Evolutionary conservation across 1,140 invertebrate species (phyloP), one percentile per base, ranked within the genome.

Genomic region (Nilaparvata lugens): DNA sequence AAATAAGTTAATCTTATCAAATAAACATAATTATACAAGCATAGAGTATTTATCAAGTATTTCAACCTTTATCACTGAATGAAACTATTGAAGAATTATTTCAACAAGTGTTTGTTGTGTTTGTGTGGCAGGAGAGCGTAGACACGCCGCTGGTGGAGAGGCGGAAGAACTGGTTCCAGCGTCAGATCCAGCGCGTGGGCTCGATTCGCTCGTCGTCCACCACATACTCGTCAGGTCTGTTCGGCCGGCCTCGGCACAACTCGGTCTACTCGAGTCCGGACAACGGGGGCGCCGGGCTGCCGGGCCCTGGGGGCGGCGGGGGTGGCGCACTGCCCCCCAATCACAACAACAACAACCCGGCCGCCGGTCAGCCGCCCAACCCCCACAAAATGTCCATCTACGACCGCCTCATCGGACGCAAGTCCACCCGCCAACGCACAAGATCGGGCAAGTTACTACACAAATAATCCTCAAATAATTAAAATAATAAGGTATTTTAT

Each of bases 111-210:
- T n/a, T 28, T 28, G 25, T 28, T 28, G 25, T 28, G 25, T 28
- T n/a, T 28, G 25, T 28, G 42, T 68, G 68, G 23, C 67, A 92
- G 88, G 89, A 91, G 73, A 91, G 89, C 69, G 89, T 93, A 0
- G 89, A 91, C 66, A 91, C 89, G 0, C 89, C 89, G 1, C 76
- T 93, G 65, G 88, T 89, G 7, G 87, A 91, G 67, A 71, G 88
- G 52, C 74, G 88, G n/a, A 91, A 91, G 71, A 91, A 89, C 72
- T 93, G 89, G 89, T 84, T 93, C 59, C 86, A 87, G 58, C 77
- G 89, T 21, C 87, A 89, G 70, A 85, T 91, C 38, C 89, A 86
- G 4, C 75, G 88, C 64, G 87, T 91, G 80, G 88, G 88, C 1
- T 91, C 88, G 0, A 81, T 89, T 16, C 77, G 89, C 3, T 91